Evolutionary conservation across 2,113 vertebrate species (phyloP), one percentile per base, ranked within the genome.

Genomic region (Mormoops blainvillei): DNA sequence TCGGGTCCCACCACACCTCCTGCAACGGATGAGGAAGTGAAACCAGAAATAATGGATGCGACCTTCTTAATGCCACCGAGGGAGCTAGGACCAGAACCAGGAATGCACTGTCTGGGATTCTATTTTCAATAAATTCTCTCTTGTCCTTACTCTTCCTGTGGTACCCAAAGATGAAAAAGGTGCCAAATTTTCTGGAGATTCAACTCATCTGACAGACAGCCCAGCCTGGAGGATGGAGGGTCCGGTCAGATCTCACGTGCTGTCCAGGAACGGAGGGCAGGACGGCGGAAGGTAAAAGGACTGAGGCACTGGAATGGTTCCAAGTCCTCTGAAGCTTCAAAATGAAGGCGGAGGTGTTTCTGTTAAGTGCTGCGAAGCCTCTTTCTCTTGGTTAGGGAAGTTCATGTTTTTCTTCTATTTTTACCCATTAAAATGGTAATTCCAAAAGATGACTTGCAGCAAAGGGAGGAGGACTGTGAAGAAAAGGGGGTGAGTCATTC

Each of bases 351-450:
- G 68, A 50, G 71, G 50, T 43, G 11, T 77, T 94, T 80, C 82
- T 63, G 11, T 84, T 71, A 84, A 18, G 13, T 26, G 4, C 74
- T 76, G 24, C 56, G 68, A 81, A 81, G 38, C 76, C 43, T 86
- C 33, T 76, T 65, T 73, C 50, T 76, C 8, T n/a, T n/a, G n/a
- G 10, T n/a, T 70, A 93, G 54, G 78, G 36, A 89, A 65, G 20
- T 68, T 82, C 8, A 19, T n/a, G 48, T 58, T 63, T 31, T 26
- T 1, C 28, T 78, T 77, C 82, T 92, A 58, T 68, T 95, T 97
- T 94, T 77, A 78, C 7, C 11, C 85, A 87, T 94, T 77, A 65
- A 85, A 96, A 88, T 83, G 85, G 26, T 73, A 74, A 81, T 94
- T 85, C 65, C 26, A 85, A 65, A 89, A 63, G 41, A 81, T 94